Percentiles rank a stretch among this genome's conserved stretches.
These are phyloP conservation scores for Myotis planiceps DNA, from an alignment of 2,797 vertebrate species.

Conservation along the genomic window DNA sequence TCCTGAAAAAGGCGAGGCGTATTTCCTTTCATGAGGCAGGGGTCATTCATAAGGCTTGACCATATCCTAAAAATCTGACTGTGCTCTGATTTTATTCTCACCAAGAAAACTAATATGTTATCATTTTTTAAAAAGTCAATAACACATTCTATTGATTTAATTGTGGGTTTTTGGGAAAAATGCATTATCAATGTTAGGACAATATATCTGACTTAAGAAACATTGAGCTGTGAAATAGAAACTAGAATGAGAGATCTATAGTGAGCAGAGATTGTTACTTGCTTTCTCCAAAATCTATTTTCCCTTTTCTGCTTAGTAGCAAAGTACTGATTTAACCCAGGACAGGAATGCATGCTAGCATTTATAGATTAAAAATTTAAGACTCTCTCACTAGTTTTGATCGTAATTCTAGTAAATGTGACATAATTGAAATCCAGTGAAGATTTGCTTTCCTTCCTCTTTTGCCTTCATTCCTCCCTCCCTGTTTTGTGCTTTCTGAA, in stretches of 20 bases:
- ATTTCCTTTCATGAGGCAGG: neutral
- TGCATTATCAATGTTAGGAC: neutral
- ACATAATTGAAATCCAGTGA: neutral
- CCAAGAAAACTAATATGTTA: neutral
- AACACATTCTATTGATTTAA: neutral
- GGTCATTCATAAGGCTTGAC: neutral
- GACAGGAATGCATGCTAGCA: neutral
- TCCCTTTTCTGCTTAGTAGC: neutral
- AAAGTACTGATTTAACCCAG: slow-evolving; percentile 1
- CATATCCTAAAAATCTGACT: neutral
- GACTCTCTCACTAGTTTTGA: neutral
- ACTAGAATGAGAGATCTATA: neutral
- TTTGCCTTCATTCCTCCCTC: neutral
- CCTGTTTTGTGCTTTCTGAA: neutral
- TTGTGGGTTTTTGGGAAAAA: neutral
- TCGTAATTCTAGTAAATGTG: neutral
- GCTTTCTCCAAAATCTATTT: neutral
- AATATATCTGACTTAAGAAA: neutral
- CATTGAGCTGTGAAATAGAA: neutral
- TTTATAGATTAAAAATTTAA: slow-evolving; percentile 8
- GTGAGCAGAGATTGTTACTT: neutral
- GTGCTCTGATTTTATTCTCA: neutral
- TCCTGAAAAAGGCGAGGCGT: neutral
- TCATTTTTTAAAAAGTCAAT: neutral
- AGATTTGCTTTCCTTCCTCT: neutral